Base-by-base conservation (phyloP, 1,140 invertebrate species). In the Sarcophaga peregrina region DNA sequence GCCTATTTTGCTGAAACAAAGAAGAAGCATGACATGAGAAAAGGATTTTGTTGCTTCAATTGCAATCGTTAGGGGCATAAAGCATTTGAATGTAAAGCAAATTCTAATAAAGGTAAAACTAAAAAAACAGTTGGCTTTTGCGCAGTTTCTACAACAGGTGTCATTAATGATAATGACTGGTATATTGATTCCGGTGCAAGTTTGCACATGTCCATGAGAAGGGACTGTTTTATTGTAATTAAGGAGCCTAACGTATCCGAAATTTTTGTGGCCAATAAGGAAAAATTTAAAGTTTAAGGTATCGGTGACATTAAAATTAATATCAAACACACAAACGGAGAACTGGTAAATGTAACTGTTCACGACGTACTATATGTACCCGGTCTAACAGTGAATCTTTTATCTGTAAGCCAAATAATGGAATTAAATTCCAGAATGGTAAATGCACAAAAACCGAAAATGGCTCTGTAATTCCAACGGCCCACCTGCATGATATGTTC, bases 101-200 rank as follows among this genome's bases (percentile, higher is more conserved):
- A 62, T 13, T 15, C 9, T 9, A 47, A 45, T 8, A 68, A 50
- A 46, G 5, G n/a, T 8, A 9, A 15, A 45, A 47, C 5, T 17
- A 72, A 68, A 47, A 82, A 17, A 13, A 15, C 72, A 46, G 46
- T 45, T 75, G 62, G 15, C 46, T 82, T 82, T 50, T 72, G n/a
- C 46, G n/a, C 80, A 54, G 47, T 72, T 25, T 45, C 46, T 48
- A 11, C 52, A 17, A 47, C 62, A 3, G 52, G 13, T 8, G 45
- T 13, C n/a, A 82, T 10, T 10, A 82, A 72, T 68, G 7, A 17
- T 15, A 54, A 17, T 10, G 80, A 82, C 5, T 82, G 58, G 80
- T 72, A 45, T 68, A 45, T 82, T 47, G 25, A 82, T 17, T 82
- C 54, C 5, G 58, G 80, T n/a, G 62, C 45, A 7, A 48, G 37